Base-by-base conservation (phyloP, 2,888 invertebrate species). In the Drosophila kuntzei region DNA sequence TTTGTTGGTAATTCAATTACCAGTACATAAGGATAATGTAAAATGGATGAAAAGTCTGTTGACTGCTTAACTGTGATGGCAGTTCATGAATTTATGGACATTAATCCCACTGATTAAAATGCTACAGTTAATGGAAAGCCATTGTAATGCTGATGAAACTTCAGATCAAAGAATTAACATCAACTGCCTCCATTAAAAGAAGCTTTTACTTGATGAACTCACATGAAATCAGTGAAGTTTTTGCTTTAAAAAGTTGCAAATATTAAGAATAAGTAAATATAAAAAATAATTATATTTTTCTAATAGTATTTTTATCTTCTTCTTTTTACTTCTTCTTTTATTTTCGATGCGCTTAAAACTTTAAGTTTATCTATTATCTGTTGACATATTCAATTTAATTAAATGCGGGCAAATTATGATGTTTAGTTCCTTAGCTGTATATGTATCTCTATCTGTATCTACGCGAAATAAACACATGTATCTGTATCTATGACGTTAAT, bases 1-100 rank as follows among this genome's bases (percentile, higher is more conserved):
- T 78, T 65, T 54, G 49, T 50, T 57, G 41, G 36, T 37, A 70
- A 79, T 76, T 79, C 47, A 66, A 81, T 73, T 70, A 70, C 46
- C 47, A 41, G 32, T 32, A 36, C 57, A 62, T 65, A 46, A 59
- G 51, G 62, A 61, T 27, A 53, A 60, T 46, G 32, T 16, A 51
- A 32, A 34, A 46, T 47, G 27, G 18, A 18, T 44, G 34, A 34
- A 34, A 34, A n/a, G 34, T 34, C 34, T 34, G 75, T 50, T 57
- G 57, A 46, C 57, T 43, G 39, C 18, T n/a, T 51, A 14, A 51
- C 11, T 57, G 27, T 11, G 12, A 14, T 12, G 5, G 14, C 14
- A 11, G 4, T 20, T 41, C 41, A 34, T 44, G 39, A 50, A 41
- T 36, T 29, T 16, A 62, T 49, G 39, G 22, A 7, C 55, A 39